Evolutionary conservation across 2,113 vertebrate genomes (phyloP).

Genomic region (Gobiocypris rarus): DNA sequence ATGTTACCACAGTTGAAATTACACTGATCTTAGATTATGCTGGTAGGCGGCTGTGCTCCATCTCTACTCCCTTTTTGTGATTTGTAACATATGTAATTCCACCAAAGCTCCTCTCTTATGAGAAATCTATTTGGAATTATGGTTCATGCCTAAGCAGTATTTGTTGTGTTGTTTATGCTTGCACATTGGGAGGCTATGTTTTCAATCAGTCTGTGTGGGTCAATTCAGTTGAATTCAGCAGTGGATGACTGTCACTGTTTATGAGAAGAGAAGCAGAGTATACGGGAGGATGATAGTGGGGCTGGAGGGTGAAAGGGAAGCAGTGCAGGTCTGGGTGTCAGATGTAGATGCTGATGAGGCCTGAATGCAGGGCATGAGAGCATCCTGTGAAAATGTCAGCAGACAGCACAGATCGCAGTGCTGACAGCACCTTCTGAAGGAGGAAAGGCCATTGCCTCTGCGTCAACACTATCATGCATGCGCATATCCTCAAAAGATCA

Average conservation of each 20-base stretch:
- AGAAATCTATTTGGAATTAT: background rate
- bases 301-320: background rate
- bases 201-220: background rate
- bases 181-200: background rate
- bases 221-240: background rate
- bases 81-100: background rate
- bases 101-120: background rate
- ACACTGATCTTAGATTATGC: no score
- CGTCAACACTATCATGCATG: constrained; percentile 46
- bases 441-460: constrained; percentile 63
- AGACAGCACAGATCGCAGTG: constrained; percentile 53
- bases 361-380: constrained; percentile 46
- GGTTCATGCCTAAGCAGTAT: background rate
- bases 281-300: background rate
- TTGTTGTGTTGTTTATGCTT: background rate
- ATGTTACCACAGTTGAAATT: no score
- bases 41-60: no score
- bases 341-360: constrained; percentile 53
- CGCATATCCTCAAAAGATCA: background rate
- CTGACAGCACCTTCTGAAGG: constrained; percentile 65
- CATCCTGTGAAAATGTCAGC: constrained; percentile 54
- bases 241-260: background rate
- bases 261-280: constrained; percentile 1
- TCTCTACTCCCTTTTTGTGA: background rate
- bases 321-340: constrained; percentile 25